phyloP scores from a whole-genome alignment of 2,888 invertebrate genomes.

The Watsonalla binaria region DNA sequence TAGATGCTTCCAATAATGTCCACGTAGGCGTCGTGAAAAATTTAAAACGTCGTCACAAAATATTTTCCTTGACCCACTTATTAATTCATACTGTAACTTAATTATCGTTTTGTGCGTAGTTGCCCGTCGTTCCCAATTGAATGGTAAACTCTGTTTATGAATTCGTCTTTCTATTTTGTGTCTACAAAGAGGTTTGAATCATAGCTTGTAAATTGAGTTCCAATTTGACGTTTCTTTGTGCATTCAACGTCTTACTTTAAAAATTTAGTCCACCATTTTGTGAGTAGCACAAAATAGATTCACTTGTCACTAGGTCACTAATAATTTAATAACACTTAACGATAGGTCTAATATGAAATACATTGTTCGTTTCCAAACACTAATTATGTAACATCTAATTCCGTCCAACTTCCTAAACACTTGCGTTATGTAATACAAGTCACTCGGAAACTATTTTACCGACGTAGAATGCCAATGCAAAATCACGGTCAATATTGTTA shows the following conservation, averaged over 20 bases:
- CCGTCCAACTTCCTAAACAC: neutral
- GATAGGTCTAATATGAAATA: neutral
- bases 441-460: neutral
- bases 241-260: too few relatives aligned
- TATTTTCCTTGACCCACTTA: neutral
- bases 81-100: neutral
- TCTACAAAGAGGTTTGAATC: neutral
- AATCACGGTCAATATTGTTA: slow-evolving; percentile 17
- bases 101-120: neutral
- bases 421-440: neutral
- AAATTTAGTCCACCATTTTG: too few relatives aligned
- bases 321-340: neutral
- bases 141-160: neutral
- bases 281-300: too few relatives aligned
- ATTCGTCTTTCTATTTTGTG: neutral
- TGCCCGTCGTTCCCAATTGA: neutral
- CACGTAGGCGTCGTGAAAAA: neutral
- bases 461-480: slow-evolving; percentile 20
- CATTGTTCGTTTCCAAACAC: neutral
- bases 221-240: too few relatives aligned
- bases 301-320: too few relatives aligned
- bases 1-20: neutral
- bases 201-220: too few relatives aligned
- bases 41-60: neutral
- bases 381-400: neutral